A percentile compares a stretch with the other conserved stretches of the same genome.
Conservation (phyloP, 2,888 invertebrate species). For the Protodeltote pygarga region DNA sequence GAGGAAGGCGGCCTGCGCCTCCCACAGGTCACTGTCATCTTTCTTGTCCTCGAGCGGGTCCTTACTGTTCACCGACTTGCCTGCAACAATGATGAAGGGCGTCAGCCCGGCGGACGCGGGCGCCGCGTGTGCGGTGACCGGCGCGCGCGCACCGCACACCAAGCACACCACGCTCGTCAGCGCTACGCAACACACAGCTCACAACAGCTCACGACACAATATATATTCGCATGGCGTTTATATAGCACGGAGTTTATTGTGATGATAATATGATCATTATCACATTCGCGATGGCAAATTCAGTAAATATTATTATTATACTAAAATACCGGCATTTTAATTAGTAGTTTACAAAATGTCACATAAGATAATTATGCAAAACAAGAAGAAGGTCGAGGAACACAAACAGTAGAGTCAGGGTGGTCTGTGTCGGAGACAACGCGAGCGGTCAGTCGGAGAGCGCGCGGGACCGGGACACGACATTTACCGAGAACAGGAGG, state of each 20-base stretch:
- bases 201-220: conserved; percentile 1
- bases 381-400: neutral
- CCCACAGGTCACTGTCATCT: conserved; percentile 95
- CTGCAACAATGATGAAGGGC: conserved; percentile 84
- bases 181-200: conserved; percentile 14
- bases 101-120: conserved; percentile 59
- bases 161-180: conserved; percentile 1
- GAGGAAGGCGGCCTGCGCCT: conserved; percentile 97
- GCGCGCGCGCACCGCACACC: conserved; percentile 27
- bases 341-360: conserved; percentile 15
- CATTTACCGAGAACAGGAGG: conserved; percentile 33
- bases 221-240: conserved; percentile 14
- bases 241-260: neutral
- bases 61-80: conserved; percentile 88
- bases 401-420: neutral
- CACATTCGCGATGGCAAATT: conserved; percentile 24
- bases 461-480: neutral
- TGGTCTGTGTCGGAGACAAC: neutral
- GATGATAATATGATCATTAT: neutral
- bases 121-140: conserved; percentile 3
- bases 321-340: conserved; percentile 9
- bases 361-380: conserved; percentile 12
- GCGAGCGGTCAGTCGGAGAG: neutral
- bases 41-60: conserved; percentile 90
- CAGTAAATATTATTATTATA: conserved; percentile 8